These are phyloP conservation scores for Nycticorax nycticorax DNA, from an alignment of 2,113 vertebrate genomes.

Conservation along the genomic window DNA sequence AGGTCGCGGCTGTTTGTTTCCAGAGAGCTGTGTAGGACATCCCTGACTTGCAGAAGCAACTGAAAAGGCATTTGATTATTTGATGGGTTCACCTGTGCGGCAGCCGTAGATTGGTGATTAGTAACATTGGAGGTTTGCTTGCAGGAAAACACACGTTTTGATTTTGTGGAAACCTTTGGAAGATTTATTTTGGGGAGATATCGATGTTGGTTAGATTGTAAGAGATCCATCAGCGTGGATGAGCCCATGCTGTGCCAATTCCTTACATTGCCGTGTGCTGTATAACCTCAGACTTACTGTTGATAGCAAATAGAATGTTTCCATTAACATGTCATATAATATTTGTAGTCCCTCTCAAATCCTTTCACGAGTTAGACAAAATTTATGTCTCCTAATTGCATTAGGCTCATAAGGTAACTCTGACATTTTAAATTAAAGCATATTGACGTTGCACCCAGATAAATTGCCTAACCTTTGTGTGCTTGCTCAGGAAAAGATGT, in stretches of 20 bases:
- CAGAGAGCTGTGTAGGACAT: background rate
- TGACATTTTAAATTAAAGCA: background rate
- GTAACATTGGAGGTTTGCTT: background rate
- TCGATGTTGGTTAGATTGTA: accelerated
- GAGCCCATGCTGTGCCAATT: background rate
- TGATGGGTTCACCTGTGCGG: accelerated
- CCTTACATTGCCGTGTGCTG: accelerated
- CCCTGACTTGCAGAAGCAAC: background rate
- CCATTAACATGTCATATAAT: constrained; percentile 26
- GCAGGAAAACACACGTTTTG: accelerated
- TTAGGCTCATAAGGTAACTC: background rate
- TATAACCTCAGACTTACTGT: background rate
- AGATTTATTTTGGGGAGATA: background rate
- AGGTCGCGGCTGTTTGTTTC: accelerated
- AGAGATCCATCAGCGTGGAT: background rate
- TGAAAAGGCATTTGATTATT: background rate
- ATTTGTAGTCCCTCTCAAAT: background rate
- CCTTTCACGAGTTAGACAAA: background rate
- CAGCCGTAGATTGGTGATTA: background rate
- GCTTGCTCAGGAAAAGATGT: constrained; percentile 22
- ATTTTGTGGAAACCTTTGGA: background rate
- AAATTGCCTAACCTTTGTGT: constrained; percentile 35
- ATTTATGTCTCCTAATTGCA: constrained; percentile 43
- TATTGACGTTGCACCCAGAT: background rate
- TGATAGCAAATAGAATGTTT: background rate